phyloP scores from a whole-genome alignment of 2,113 vertebrate genomes.

The Pygoscelis adeliae region DNA sequence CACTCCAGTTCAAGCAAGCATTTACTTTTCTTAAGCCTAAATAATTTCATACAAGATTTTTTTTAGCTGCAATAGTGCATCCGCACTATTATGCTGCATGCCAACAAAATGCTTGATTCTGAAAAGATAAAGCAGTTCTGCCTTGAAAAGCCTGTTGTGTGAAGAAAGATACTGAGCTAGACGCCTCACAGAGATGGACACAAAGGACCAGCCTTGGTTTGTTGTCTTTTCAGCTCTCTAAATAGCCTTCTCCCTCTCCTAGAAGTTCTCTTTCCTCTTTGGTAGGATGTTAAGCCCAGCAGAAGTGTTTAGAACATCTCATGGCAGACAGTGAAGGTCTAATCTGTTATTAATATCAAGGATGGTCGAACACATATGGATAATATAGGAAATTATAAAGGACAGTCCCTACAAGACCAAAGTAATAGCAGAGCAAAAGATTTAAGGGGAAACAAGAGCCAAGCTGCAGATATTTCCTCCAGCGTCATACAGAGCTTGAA shows the following conservation, averaged over 20 bases:
- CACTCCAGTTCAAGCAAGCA: neutral
- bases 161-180: neutral
- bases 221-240: neutral
- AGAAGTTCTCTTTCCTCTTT: neutral
- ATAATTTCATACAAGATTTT: neutral
- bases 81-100: neutral
- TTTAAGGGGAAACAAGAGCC: neutral
- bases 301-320: neutral
- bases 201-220: neutral
- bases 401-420: neutral
- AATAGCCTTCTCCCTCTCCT: neutral
- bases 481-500: neutral
- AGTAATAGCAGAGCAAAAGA: neutral
- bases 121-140: neutral
- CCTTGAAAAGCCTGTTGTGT: neutral
- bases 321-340: neutral
- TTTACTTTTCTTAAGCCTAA: neutral
- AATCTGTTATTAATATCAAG: neutral
- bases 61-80: neutral
- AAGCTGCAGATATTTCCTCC: neutral
- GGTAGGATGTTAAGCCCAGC: neutral
- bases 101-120: neutral
- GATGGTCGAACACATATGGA: neutral
- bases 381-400: neutral
- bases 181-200: neutral